phyloP scores from a whole-genome alignment of 2,113 vertebrate genomes.

The Fukomys damarensis region DNA sequence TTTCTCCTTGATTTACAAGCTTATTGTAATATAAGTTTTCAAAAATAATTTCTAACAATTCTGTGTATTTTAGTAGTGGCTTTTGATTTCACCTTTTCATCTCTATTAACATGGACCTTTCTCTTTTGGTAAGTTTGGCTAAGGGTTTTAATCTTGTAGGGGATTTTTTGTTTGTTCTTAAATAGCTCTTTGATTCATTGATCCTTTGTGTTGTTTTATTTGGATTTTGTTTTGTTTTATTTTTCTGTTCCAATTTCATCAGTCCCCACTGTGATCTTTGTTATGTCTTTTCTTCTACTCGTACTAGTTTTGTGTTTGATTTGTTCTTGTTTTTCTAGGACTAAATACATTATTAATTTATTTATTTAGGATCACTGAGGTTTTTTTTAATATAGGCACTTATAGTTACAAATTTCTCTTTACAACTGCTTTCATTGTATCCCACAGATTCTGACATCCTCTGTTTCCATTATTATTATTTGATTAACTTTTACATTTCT shows the following conservation, averaged over 20 bases:
- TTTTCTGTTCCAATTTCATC: neutral
- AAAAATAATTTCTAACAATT: neutral
- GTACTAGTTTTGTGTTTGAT: neutral
- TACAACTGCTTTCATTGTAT: neutral
- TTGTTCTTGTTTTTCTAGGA: neutral
- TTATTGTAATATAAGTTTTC: neutral
- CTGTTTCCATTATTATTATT: neutral
- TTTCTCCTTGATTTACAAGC: neutral
- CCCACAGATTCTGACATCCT: neutral
- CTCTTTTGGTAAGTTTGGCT: neutral
- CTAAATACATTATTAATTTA: neutral
- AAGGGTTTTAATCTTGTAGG: neutral
- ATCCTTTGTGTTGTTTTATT: neutral
- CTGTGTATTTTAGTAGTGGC: neutral
- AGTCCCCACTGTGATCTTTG: neutral
- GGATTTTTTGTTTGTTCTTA: neutral
- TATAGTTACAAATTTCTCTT: neutral
- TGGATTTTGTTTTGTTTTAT: neutral
- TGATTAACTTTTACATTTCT: neutral
- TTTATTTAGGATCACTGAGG: neutral
- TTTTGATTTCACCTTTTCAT: neutral
- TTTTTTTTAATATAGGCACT: neutral
- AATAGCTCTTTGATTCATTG: neutral
- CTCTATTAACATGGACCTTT: neutral
- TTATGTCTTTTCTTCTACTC: neutral